phyloP scores from a whole-genome alignment of 2,113 vertebrate genomes.

The Alosa alosa region DNA sequence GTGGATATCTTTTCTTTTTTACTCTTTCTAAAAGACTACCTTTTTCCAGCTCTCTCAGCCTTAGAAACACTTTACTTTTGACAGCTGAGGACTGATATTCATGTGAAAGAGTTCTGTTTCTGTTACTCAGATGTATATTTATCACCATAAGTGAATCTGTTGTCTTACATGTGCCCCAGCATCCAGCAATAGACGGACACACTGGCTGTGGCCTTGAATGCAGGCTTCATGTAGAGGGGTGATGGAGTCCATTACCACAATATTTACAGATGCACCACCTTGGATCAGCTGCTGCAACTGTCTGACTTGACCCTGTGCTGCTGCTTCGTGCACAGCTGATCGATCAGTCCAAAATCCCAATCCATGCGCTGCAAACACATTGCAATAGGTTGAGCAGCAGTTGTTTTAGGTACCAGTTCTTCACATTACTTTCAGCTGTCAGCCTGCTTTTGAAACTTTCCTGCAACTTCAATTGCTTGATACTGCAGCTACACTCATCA shows the following conservation, averaged over 20 bases:
- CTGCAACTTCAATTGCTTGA: no score
- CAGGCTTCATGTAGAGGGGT: slow-evolving; percentile 72
- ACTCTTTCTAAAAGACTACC: no score
- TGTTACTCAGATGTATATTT: neutral
- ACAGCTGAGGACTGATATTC: no score
- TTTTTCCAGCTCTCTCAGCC: no score
- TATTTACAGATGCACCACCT: slow-evolving; percentile 82
- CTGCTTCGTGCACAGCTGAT: slow-evolving; percentile 84
- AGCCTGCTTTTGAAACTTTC: no score
- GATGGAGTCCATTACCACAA: slow-evolving; percentile 80
- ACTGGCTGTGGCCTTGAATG: slow-evolving; percentile 59
- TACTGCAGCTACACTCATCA: no score
- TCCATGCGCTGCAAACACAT: slow-evolving; percentile 40
- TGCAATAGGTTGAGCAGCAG: neutral
- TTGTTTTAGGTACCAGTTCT: neutral
- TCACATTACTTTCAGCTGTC: no score
- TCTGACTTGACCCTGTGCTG: slow-evolving; percentile 68
- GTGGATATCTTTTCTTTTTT: no score
- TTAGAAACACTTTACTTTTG: no score
- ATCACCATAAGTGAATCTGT: neutral
- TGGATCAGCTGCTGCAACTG: slow-evolving; percentile 79
- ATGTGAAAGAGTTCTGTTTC: no score
- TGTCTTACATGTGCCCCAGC: slow-evolving; percentile 77
- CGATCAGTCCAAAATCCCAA: slow-evolving; percentile 83
- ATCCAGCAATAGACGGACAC: slow-evolving; percentile 66